These are phyloP conservation scores for Ammospiza caudacuta DNA, from an alignment of 2,113 vertebrate genomes.

Conservation along the genomic window DNA sequence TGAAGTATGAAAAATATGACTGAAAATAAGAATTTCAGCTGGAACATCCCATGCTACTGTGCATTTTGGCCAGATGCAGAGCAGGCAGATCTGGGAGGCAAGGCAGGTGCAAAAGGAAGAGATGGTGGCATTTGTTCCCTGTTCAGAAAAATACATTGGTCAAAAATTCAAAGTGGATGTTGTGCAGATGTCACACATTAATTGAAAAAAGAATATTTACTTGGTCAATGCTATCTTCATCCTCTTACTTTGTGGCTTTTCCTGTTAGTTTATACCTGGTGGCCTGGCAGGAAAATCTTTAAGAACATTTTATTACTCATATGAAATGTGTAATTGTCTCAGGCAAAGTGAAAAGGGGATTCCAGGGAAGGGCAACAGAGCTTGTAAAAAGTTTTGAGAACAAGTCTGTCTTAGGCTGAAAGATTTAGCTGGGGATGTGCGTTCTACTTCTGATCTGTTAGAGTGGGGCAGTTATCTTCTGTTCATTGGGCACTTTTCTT, in stretches of 20 bases:
- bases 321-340: background rate
- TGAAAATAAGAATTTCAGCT: background rate
- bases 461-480: too few species aligned
- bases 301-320: background rate
- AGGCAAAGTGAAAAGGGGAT: background rate
- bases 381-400: background rate
- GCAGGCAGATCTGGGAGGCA: background rate
- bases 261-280: background rate
- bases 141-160: background rate
- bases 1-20: background rate
- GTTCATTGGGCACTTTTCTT: too few species aligned
- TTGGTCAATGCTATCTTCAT: background rate
- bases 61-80: background rate
- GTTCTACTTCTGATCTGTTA: too few species aligned
- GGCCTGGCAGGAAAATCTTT: background rate
- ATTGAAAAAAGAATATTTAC: background rate
- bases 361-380: accelerated
- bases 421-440: too few species aligned
- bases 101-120: background rate
- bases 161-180: background rate
- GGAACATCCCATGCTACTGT: accelerated
- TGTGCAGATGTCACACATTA: background rate
- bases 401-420: background rate
- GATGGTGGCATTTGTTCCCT: accelerated
- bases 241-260: background rate